These are phyloP conservation scores for Microtus montanus DNA, from an alignment of 2,113 vertebrate species.

Conservation along the genomic window DNA sequence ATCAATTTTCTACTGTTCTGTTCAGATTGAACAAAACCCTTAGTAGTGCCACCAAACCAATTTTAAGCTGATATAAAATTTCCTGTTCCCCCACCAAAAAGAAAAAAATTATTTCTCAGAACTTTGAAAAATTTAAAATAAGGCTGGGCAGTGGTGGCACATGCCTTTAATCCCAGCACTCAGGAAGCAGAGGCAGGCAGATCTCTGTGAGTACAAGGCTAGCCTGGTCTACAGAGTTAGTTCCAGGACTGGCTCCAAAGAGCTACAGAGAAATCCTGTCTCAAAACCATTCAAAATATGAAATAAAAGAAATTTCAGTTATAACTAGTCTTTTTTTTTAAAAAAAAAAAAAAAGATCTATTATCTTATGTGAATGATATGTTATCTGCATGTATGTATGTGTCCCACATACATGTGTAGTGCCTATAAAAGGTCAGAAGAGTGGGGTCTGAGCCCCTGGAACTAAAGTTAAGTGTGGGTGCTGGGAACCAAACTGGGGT, in stretches of 20 bases:
- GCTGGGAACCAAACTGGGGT: neutral
- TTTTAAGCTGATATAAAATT: constrained; percentile 44
- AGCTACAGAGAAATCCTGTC: no score
- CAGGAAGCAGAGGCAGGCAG: no score
- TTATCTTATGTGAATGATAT: neutral
- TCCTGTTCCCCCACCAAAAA: neutral
- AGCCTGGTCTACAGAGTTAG: no score
- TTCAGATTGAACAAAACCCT: constrained; percentile 42
- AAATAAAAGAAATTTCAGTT: constrained; percentile 55
- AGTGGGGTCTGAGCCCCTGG: neutral
- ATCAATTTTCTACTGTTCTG: constrained; percentile 5
- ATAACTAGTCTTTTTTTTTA: neutral
- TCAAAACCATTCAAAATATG: constrained; percentile 17
- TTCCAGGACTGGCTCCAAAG: no score
- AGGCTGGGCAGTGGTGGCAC: no score
- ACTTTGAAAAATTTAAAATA: neutral
- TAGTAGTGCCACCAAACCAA: neutral
- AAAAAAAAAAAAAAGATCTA: neutral
- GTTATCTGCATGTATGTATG: neutral
- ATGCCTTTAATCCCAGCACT: no score
- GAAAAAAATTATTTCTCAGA: neutral
- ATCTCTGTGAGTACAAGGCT: no score
- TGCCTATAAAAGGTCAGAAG: neutral
- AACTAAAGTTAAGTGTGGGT: neutral
- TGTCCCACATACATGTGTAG: no score